Conservation (phyloP, 2,113 vertebrate genomes). For the Actenoides hombroni region DNA sequence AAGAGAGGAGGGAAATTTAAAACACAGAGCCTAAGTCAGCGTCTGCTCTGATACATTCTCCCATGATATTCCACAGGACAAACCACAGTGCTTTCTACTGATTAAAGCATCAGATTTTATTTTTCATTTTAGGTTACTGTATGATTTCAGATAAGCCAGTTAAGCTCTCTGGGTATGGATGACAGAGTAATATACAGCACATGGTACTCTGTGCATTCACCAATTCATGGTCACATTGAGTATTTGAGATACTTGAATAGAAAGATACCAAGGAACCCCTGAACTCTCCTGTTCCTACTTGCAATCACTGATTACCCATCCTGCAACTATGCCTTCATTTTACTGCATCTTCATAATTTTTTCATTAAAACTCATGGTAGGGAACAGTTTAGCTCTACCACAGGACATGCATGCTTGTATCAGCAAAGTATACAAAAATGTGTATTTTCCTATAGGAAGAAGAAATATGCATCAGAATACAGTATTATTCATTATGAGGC, state of each 20-base stretch:
- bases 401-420: neutral
- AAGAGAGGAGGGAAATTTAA: neutral
- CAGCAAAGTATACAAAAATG: neutral
- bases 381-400: neutral
- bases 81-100: neutral
- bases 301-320: neutral
- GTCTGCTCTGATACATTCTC: neutral
- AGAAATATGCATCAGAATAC: neutral
- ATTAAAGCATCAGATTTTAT: neutral
- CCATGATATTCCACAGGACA: neutral
- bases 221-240: neutral
- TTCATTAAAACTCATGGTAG: neutral
- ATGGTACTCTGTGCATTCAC: neutral
- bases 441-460: neutral
- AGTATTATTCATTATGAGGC: neutral
- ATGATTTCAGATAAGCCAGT: neutral
- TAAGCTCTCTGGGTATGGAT: neutral
- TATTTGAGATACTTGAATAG: neutral
- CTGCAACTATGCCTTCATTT: neutral
- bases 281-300: neutral
- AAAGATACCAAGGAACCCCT: neutral
- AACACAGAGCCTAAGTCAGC: neutral
- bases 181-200: neutral
- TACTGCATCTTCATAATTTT: neutral
- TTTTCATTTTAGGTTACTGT: neutral